Percentiles rank a stretch among this genome's conserved stretches.
phyloP scores from a whole-genome alignment of 2,113 vertebrate species.

The Corydoras sp. region DNA sequence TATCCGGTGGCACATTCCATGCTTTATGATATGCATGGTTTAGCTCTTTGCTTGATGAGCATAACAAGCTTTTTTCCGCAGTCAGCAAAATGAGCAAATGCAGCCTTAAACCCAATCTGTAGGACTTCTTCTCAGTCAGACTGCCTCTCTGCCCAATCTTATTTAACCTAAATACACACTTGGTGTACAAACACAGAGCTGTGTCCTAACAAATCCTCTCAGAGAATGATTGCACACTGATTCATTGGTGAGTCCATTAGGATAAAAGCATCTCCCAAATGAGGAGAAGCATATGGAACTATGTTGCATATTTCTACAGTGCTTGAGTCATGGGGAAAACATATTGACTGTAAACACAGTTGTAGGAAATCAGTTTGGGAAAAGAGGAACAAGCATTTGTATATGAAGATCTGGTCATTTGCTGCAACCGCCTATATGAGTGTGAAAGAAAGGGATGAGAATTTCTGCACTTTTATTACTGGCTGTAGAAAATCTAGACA shows the following conservation, averaged over 20 bases:
- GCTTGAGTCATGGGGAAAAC: conserved; percentile 46
- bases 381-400: conserved; percentile 21
- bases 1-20: conserved; percentile 15
- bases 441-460: neutral
- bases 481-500: neutral
- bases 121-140: conserved; percentile 48
- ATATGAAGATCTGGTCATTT: conserved; percentile 16
- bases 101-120: conserved; percentile 58
- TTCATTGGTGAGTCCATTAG: neutral
- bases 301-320: conserved; percentile 56
- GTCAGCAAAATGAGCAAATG: conserved; percentile 70
- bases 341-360: conserved; percentile 25
- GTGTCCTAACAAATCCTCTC: conserved; percentile 51
- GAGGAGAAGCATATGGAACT: neutral
- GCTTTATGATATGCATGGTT: conserved; percentile 55
- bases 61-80: conserved; percentile 53
- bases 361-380: conserved; percentile 19
- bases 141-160: conserved; percentile 60
- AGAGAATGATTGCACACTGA: neutral
- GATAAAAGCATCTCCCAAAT: conserved; percentile 3
- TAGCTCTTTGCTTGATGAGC: conserved; percentile 56
- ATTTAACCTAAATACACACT: conserved; percentile 56
- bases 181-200: conserved; percentile 56
- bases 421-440: neutral
- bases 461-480: no score